Conservation (phyloP, 2,797 vertebrate genomes). For the Enteromius paludinosus region DNA sequence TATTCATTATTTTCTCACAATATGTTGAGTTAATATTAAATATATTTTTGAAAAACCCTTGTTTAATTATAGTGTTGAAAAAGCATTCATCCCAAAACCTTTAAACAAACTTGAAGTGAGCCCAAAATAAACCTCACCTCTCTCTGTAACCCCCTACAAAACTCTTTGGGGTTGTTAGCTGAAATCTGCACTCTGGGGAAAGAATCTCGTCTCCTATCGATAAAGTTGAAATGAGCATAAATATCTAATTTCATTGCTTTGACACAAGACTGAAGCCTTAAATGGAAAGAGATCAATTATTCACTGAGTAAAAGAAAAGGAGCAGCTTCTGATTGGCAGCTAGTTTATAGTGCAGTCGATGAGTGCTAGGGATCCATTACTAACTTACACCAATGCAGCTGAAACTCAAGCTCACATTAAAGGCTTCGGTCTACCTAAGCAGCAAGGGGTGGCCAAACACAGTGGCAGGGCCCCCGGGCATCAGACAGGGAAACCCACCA, state of each 20-base stretch:
- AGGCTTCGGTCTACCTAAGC: slow-evolving; percentile 49
- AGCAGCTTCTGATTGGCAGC: slow-evolving; percentile 64
- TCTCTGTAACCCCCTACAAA: not conserved
- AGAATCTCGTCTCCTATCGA: slow-evolving; percentile 55
- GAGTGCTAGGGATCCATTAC: slow-evolving; percentile 58
- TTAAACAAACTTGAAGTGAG: slow-evolving; percentile 36
- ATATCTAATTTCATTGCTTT: slow-evolving; percentile 57
- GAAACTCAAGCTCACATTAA: slow-evolving; percentile 62
- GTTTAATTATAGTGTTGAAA: no score
- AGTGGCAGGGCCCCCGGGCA: slow-evolving; percentile 43
- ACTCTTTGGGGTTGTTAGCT: slow-evolving; percentile 37
- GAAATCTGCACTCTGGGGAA: slow-evolving; percentile 16
- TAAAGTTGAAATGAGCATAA: slow-evolving; percentile 57
- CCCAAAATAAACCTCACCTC: slow-evolving; percentile 22
- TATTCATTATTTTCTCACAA: not conserved
- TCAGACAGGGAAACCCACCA: slow-evolving; percentile 34
- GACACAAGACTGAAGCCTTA: slow-evolving; percentile 59
- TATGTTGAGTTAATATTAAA: not conserved
- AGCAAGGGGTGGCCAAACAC: slow-evolving; percentile 39
- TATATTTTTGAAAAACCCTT: no score
- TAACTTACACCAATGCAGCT: slow-evolving; percentile 55
- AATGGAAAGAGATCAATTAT: slow-evolving; percentile 64
- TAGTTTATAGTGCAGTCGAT: slow-evolving; percentile 35
- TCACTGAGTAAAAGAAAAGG: slow-evolving; percentile 57
- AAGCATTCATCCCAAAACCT: slow-evolving; percentile 6